Evolutionary conservation across 53 echinoderm and acorn worm species (phyloP), one percentile per base, ranked within the genome.

Genomic region (Pentamera pediparva): DNA sequence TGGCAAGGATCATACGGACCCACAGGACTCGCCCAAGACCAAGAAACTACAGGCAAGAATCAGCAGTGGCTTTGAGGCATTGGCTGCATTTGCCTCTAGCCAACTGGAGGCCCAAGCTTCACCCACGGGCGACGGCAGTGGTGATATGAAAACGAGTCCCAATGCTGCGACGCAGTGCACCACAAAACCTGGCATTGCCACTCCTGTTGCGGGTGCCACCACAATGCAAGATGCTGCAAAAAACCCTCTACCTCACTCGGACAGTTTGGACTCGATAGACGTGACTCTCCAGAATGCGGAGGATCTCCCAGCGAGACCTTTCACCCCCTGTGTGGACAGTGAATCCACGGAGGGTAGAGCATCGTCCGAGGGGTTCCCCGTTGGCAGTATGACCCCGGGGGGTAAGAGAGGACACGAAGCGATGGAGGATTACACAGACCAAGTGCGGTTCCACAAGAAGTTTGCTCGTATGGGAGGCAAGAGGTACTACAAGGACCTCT

Each of bases 11-110:
- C 59, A 27, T 37, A 43, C 76, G 24, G 59, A 41, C 48, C 59
- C 83, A 10, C 76, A 83, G 13, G 94, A 94, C 43, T 94, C 94
- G 4, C 94, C 94, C 12, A 94, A 90, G 64, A 87, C 87, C 13
- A 90, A 90, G 76, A 94, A 94, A 71, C 85, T 88, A 15, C 91
- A 98, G 61, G 98, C 98, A 37, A 82, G 92, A 54, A 98, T 98
- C 60, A 98, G 89, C 58, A 91, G 98, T 36, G 89, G 89, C 24
- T 89, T 98, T 81, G 91, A 98, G 65, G 91, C 98, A 28, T 79
- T 98, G 48, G 91, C 86, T 15, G 98, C 98, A 11, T 89, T 92
- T 33, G 98, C 98, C 31, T 89, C 98, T 19, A 82, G 83, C 43
- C 82, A 91, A 77, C 75, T 89, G 62, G 91, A 92, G 50, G 75